Conservation (phyloP, 2,797 vertebrate species). For the Poeciliopsis presidionis region DNA sequence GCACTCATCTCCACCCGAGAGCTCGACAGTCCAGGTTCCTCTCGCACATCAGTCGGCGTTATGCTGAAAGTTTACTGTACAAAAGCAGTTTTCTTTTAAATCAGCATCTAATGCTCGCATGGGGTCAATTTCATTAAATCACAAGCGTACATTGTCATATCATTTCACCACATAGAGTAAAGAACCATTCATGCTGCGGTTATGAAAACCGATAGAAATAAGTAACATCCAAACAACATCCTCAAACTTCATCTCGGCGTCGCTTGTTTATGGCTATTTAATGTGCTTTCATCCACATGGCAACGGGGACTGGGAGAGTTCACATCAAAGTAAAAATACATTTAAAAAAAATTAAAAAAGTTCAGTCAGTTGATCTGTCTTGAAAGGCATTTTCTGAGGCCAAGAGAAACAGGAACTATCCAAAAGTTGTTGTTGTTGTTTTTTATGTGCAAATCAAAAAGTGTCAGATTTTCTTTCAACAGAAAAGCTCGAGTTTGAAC, state of each 20-base stretch:
- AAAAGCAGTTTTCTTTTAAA: slow-evolving; percentile 28
- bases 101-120: slow-evolving; percentile 30
- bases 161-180: slow-evolving; percentile 43
- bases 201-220: slow-evolving; percentile 29
- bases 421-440: slow-evolving; percentile 15
- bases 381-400: slow-evolving; percentile 54
- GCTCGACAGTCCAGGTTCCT: slow-evolving; percentile 13
- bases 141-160: slow-evolving; percentile 31
- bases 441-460: slow-evolving; percentile 36
- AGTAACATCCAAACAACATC: not conserved
- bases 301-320: slow-evolving; percentile 12
- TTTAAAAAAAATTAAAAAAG: slow-evolving; percentile 17
- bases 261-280: slow-evolving; percentile 55
- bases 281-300: slow-evolving; percentile 35
- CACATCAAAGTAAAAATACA: slow-evolving; percentile 19
- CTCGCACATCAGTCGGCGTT: not conserved
- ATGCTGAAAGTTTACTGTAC: slow-evolving; percentile 23
- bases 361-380: slow-evolving; percentile 36
- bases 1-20: slow-evolving; percentile 10
- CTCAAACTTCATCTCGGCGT: slow-evolving; percentile 11
- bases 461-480: slow-evolving; percentile 31
- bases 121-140: slow-evolving; percentile 40
- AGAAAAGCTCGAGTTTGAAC: slow-evolving; percentile 36
- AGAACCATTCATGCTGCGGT: slow-evolving; percentile 45
- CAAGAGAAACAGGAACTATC: slow-evolving; percentile 9